phyloP scores from a whole-genome alignment of 2,797 vertebrate species.

The Syngnathus acus region DNA sequence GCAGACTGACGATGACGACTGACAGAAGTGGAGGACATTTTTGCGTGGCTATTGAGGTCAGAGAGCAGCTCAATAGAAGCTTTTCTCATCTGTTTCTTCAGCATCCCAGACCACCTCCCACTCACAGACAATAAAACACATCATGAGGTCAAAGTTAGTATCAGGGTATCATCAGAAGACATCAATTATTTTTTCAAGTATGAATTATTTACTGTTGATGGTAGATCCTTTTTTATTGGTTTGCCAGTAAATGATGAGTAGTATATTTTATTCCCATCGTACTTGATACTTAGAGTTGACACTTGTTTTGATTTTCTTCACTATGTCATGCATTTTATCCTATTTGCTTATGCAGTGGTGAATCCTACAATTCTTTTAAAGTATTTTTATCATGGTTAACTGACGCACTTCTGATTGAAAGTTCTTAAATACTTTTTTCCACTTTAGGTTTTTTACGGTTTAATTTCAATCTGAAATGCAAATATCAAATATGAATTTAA shows the following conservation, averaged over 20 bases:
- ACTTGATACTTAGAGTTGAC: neutral
- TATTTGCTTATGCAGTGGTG: no score
- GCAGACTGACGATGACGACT: neutral
- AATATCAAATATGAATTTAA: no score
- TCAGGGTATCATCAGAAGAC: neutral
- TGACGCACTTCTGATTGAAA: no score
- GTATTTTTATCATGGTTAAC: no score
- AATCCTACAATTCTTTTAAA: no score
- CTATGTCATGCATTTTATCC: no score
- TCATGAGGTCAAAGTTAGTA: slow-evolving; percentile 33
- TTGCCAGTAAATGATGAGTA: neutral
- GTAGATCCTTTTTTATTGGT: neutral
- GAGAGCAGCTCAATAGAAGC: slow-evolving; percentile 19
- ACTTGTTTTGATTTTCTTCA: neutral
- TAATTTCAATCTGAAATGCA: no score
- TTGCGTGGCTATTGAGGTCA: slow-evolving; percentile 15
- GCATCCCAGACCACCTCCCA: neutral
- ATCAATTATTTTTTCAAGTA: neutral
- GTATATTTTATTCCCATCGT: neutral
- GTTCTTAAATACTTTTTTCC: no score
- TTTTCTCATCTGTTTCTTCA: slow-evolving; percentile 14
- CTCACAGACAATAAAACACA: slow-evolving; percentile 33
- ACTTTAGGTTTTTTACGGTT: no score
- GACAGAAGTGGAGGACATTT: slow-evolving; percentile 13
- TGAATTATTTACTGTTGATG: neutral